Evolutionary conservation across 2,113 vertebrate species (phyloP), one percentile per base, ranked within the genome.

Genomic region (Rhagologus leucostigma): DNA sequence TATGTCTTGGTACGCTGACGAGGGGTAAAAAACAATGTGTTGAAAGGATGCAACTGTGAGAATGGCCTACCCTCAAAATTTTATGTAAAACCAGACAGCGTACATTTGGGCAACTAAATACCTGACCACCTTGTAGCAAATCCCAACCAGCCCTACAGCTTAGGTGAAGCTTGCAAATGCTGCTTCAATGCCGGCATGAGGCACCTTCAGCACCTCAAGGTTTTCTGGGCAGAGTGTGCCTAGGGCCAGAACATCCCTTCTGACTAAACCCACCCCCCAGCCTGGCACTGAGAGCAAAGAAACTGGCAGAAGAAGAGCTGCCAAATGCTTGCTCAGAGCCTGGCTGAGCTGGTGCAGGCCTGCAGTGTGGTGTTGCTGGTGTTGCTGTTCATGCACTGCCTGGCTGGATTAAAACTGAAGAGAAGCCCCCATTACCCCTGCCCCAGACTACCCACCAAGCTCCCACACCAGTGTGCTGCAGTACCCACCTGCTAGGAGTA

Each of bases 351-450:
- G 62, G 33, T n/a, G 47, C 41, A 41, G 67, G 20, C 46, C 78
- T 74, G 56, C 24, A 39, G 21, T 5, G 44, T 4, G 46, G 7
- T 16, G 16, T 5, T 17, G n/a, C 70, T 4, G 46, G 7, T 16
- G 16, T 5, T 17, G n/a, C 70, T 71, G 15, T 0, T 7, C 22
- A 15, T 9, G 29, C 16, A 7, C n/a, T 33, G n/a, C 37, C 44
- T 55, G 60, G n/a, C 3, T 41, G 55, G 33, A 59, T 26, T 35
- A 22, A 50, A 85, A n/a, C 6, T 0, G 0, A 65, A 42, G 44
- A 59, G 60, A 41, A 82, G 12, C 6, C 13, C 4, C 19, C 13
- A 3, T 30, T 16, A 21, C 7, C 21, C 11, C 32, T 49, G n/a
- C 26, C 30, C 39, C 39, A 56, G 44, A 2, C 13, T 29, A 6